Percentiles rank a stretch among this genome's conserved stretches.
These are phyloP conservation scores for Charanyca ferruginea DNA, from an alignment of 2,888 invertebrate species.

Conservation along the genomic window DNA sequence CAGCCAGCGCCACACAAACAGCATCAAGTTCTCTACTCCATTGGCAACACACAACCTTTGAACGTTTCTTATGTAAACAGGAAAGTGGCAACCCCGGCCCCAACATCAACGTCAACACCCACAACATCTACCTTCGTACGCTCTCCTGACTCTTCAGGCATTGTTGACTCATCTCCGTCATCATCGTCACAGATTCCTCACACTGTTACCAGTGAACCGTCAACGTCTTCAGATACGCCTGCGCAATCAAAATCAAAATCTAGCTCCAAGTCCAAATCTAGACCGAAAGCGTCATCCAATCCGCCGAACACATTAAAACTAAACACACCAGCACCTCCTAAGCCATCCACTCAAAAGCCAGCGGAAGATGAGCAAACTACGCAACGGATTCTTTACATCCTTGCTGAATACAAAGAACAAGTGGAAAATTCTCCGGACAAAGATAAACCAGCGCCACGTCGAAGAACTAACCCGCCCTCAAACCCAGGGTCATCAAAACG, in stretches of 20 bases:
- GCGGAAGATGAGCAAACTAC: conserved; percentile 96
- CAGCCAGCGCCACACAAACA: conserved; percentile 74
- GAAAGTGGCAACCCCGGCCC: conserved; percentile 79
- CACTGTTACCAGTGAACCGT: conserved; percentile 77
- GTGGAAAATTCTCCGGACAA: conserved; percentile 95
- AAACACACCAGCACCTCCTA: conserved; percentile 92
- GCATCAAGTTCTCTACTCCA: conserved; percentile 85
- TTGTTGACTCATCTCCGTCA: conserved; percentile 81
- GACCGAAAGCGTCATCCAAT: conserved; percentile 91
- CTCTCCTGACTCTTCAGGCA: conserved; percentile 85
- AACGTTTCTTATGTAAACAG: conserved; percentile 86
- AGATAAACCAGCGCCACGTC: conserved; percentile 95
- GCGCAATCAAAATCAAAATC: conserved; percentile 78
- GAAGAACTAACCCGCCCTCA: conserved; percentile 94
- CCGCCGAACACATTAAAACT: conserved; percentile 92
- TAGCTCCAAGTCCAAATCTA: conserved; percentile 86
- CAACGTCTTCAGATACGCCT: conserved; percentile 70
- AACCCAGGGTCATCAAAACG: conserved; percentile 93
- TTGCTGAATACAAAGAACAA: conserved; percentile 95
- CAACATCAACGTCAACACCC: conserved; percentile 71
- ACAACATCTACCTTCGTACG: conserved; percentile 80
- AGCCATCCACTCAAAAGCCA: conserved; percentile 92
- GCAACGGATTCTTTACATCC: conserved; percentile 94
- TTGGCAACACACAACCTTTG: conserved; percentile 80
- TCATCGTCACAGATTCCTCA: conserved; percentile 78